phyloP scores from a whole-genome alignment of 2,113 vertebrate species.

The Charadrius vociferus region DNA sequence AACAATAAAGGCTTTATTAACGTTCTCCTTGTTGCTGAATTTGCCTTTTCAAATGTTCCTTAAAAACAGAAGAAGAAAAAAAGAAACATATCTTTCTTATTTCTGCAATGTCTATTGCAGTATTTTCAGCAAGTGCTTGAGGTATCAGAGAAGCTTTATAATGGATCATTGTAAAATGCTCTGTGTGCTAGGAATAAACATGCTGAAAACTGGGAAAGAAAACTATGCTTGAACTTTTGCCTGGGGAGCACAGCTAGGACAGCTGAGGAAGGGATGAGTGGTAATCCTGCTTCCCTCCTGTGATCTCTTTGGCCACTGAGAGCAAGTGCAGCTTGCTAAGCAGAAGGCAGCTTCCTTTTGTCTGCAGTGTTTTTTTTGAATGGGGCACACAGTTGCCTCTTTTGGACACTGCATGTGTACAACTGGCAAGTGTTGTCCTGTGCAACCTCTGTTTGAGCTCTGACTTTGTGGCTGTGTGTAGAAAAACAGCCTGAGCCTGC shows the following conservation, averaged over 20 bases:
- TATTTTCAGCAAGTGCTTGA: not conserved
- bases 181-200: not conserved
- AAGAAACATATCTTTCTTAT: not conserved
- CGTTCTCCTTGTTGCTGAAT: not conserved
- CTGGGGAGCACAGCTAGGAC: not conserved
- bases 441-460: not conserved
- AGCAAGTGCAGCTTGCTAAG: not conserved
- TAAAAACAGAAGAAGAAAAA: not conserved
- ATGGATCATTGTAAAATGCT: not conserved
- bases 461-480: not conserved
- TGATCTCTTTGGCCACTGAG: not conserved
- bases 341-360: not conserved
- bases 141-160: not conserved
- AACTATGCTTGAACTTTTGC: not conserved
- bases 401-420: fast-evolving
- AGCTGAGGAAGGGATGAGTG: not conserved
- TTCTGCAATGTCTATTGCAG: too few relatives aligned
- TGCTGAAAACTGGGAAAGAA: not conserved
- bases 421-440: not conserved
- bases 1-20: not conserved
- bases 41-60: not conserved
- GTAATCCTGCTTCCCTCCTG: not conserved
- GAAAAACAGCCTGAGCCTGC: not conserved
- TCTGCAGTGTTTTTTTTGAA: too few relatives aligned
- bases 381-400: too few relatives aligned